Percentiles rank a stretch among this genome's conserved stretches.
These are phyloP conservation scores for Trilocha varians DNA, from an alignment of 2,888 invertebrate species.

Conservation along the genomic window DNA sequence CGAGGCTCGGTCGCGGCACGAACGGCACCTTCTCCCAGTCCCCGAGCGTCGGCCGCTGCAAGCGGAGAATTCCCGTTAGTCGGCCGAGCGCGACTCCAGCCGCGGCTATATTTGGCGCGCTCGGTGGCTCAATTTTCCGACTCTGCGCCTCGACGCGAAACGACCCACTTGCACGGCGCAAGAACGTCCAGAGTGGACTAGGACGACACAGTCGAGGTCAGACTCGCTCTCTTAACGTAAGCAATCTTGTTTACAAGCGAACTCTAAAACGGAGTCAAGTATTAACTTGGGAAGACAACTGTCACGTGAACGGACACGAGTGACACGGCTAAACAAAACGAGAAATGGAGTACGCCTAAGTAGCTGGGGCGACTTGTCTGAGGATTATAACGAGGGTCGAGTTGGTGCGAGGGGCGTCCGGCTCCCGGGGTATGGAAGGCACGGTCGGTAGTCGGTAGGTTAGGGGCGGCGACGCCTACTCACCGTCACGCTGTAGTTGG, in stretches of 20 bases:
- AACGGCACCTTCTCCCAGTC: conserved; percentile 93
- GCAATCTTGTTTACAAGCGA: conserved; percentile 61
- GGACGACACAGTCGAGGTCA: conserved; percentile 14
- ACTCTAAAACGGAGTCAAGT: conserved; percentile 25
- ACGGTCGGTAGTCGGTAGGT: conserved; percentile 45
- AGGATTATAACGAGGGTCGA: conserved; percentile 46
- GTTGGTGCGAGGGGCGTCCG: conserved; percentile 65
- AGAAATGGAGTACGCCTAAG: conserved; percentile 11
- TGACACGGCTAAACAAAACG: conserved; percentile 16
- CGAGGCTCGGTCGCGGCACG: conserved; percentile 88
- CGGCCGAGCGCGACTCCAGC: conserved; percentile 64
- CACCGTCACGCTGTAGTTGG: conserved; percentile 85
- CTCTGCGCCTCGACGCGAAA: conserved; percentile 47
- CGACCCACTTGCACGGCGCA: conserved; percentile 59
- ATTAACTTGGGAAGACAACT: conserved; percentile 31
- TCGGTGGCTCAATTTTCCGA: conserved; percentile 59
- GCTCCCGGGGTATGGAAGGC: conserved; percentile 57
- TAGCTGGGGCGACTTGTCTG: conserved; percentile 16
- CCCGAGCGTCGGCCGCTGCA: conserved; percentile 82
- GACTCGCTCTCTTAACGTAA: conserved; percentile 32
- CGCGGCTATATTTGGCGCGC: conserved; percentile 75
- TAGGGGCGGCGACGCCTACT: conserved; percentile 39
- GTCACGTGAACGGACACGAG: conserved; percentile 17
- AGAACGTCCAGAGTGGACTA: conserved; percentile 18
- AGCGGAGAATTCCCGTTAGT: conserved; percentile 72